A percentile compares a stretch with the other conserved stretches of the same genome.
Conservation (phyloP, 2,797 vertebrate genomes). For the Tadarida brasiliensis region DNA sequence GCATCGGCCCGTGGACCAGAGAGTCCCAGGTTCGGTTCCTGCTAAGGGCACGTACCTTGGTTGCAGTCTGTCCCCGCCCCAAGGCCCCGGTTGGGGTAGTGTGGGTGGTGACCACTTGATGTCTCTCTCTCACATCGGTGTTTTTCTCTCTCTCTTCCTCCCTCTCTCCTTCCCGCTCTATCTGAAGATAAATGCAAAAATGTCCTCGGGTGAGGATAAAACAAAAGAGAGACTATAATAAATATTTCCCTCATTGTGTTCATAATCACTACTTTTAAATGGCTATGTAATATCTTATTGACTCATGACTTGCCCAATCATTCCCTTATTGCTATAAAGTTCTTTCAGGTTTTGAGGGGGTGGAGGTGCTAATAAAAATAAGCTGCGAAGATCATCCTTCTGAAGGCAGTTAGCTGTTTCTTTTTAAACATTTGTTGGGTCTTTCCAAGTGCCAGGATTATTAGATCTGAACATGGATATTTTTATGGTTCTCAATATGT, state of each 20-base stretch:
- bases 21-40: too few relatives aligned
- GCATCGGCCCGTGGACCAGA: too few relatives aligned
- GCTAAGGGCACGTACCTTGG: too few relatives aligned
- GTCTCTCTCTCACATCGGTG: too few relatives aligned
- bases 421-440: constrained; percentile 1
- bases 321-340: background rate
- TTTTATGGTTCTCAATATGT: background rate
- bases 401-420: background rate
- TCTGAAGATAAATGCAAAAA: too few relatives aligned
- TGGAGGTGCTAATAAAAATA: background rate
- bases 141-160: too few relatives aligned
- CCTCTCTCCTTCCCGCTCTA: too few relatives aligned
- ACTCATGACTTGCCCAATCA: background rate
- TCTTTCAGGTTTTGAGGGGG: background rate
- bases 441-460: background rate
- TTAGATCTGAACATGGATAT: background rate
- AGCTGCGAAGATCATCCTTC: background rate
- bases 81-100: too few relatives aligned
- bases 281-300: background rate
- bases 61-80: too few relatives aligned
- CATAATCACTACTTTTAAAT: background rate
- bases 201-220: too few relatives aligned
- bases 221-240: background rate
- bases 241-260: background rate
- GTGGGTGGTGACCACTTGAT: too few relatives aligned